Evolutionary conservation across 2,888 invertebrate genomes (phyloP), one percentile per base, ranked within the genome.

Genomic region (Chrysodeixis includens): DNA sequence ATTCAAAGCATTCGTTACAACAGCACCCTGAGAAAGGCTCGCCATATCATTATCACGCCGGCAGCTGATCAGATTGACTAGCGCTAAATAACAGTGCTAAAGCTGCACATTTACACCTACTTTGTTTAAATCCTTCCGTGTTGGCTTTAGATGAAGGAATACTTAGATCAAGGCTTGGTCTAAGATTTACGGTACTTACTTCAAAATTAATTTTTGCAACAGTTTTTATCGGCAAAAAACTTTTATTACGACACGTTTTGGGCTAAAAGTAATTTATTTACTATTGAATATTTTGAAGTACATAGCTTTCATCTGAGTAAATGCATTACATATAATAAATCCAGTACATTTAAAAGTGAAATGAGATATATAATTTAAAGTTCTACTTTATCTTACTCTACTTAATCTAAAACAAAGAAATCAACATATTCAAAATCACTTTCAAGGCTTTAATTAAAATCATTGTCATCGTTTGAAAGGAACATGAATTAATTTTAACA

Each of bases 31-130:
- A 68, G 79, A 79, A 66, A 79, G 62, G 32, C 59, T 56, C 30
- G 30, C 61, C 14, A 52, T 79, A 69, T 76, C 73, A 85, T 85
- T 87, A 85, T 71, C 76, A 83, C 76, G 83, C 86, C 83, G 79
- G 80, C 79, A 81, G 58, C 71, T 73, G 72, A 78, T 69, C 63
- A 68, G 78, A 79, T 74, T 76, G 83, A 76, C 73, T 68, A 62
- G 61, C 72, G 66, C 74, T 80, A 79, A 82, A 79, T 79, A 80
- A 78, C 72, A 77, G 73, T 67, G 69, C 76, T 74, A 69, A 57
- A 65, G 65, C 61, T 66, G 68, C 67, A 71, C 71, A 62, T 69
- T 81, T 67, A 63, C 76, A 70, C 66, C 54, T 53, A 67, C 56
- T 68, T 66, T 30, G 66, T 51, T 22, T 54, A 35, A 16, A 61